phyloP scores from a whole-genome alignment of 2,797 vertebrate genomes.

The Oreortyx pictus region DNA sequence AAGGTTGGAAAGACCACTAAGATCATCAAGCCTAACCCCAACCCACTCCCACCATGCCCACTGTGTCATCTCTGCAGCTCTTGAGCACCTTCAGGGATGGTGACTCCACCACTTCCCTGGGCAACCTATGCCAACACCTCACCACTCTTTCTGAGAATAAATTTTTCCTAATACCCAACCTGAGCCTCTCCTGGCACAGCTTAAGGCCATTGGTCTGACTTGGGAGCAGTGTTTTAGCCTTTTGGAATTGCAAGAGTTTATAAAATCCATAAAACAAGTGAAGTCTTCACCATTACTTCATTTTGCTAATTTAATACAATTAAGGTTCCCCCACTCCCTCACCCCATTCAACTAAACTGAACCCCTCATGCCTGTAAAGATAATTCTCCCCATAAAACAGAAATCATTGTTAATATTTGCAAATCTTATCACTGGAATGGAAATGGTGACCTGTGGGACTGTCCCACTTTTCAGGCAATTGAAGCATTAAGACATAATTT shows the following conservation, averaged over 20 bases:
- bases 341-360: not conserved
- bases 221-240: not conserved
- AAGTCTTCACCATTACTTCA: not conserved
- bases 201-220: not conserved
- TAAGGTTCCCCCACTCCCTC: not conserved
- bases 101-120: too few species aligned
- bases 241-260: not conserved
- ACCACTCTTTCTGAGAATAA: too few species aligned
- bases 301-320: not conserved
- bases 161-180: too few species aligned
- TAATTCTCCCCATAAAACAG: conserved; percentile 39
- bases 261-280: not conserved
- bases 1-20: too few species aligned
- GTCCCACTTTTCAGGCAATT: conserved; percentile 71
- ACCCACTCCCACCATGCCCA: too few species aligned
- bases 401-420: conserved; percentile 72
- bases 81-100: too few species aligned
- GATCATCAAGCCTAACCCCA: too few species aligned
- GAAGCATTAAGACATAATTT: conserved; percentile 70
- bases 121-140: too few species aligned
- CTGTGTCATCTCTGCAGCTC: too few species aligned
- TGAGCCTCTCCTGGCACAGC: too few species aligned
- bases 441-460: conserved; percentile 70
- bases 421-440: conserved; percentile 40
- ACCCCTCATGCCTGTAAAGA: conserved; percentile 1